Percentiles rank a stretch among this genome's conserved stretches.
Conservation (phyloP, 2,797 vertebrate species). For the Xyrichtys novacula region DNA sequence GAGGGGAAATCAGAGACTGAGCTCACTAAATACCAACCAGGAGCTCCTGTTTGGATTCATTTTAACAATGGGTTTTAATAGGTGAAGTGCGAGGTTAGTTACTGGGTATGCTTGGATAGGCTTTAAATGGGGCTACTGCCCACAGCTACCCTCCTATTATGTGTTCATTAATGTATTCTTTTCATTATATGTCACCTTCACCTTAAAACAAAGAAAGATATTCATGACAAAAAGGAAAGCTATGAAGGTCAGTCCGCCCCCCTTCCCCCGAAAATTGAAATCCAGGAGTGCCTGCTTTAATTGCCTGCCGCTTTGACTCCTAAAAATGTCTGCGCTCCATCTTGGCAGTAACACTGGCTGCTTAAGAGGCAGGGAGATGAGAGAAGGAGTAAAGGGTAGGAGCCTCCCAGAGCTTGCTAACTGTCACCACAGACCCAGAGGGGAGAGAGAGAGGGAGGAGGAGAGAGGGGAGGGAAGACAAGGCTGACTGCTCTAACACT, state of each 20-base stretch:
- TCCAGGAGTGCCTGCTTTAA: constrained; percentile 56
- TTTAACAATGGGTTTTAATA: constrained; percentile 23
- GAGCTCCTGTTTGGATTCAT: constrained; percentile 40
- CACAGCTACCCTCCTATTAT: constrained; percentile 50
- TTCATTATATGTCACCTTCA: constrained; percentile 76
- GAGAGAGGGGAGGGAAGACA: constrained; percentile 73
- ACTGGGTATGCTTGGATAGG: constrained; percentile 41
- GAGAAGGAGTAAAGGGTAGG: constrained; percentile 75
- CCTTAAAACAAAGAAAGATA: constrained; percentile 64
- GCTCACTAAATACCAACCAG: constrained; percentile 62
- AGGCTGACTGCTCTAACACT: constrained; percentile 83
- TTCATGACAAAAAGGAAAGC: constrained; percentile 70
- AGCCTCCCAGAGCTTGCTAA: constrained; percentile 79
- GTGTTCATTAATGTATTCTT: constrained; percentile 70
- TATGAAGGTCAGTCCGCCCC: constrained; percentile 53
- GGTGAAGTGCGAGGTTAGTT: constrained; percentile 49
- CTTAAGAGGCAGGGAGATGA: constrained; percentile 68
- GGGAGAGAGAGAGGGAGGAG: constrained; percentile 63
- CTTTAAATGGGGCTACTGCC: constrained; percentile 52
- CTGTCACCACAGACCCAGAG: constrained; percentile 77
- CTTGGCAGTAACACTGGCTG: constrained; percentile 62
- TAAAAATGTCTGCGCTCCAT: constrained; percentile 63
- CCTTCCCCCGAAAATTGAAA: constrained; percentile 58
- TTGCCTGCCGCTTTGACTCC: constrained; percentile 67
- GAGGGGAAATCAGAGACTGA: constrained; percentile 55